Evolutionary conservation across 2,797 vertebrate genomes (phyloP), one percentile per base, ranked within the genome.

Genomic region (Allenopithecus nigroviridis): DNA sequence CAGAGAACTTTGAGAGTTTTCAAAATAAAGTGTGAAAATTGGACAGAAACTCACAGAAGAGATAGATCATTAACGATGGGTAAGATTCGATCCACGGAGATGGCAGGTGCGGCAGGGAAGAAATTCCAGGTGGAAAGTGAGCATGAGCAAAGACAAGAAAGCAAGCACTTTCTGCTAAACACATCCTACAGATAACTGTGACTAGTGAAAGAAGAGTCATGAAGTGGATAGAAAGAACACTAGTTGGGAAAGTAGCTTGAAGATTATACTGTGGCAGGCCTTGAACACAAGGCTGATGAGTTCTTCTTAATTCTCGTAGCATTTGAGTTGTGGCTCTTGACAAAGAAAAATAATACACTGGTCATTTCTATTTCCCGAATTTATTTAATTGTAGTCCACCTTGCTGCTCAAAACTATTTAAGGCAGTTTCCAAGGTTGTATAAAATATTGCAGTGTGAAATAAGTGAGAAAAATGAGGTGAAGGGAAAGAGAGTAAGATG

Each of bases 391-490:
- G 70, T 10, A 64, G 33, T 11, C n/a, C 39, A 55, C 1, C 46
- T 61, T 79, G 41, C 26, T 94, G 41, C 46, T n/a, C 0, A 10
- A 79, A 83, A 84, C 59, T 50, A 92, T 48, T 78, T 96, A 72
- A 95, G 43, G 48, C 61, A 93, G 74, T 55, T 86, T 91, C 33
- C 24, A 75, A 85, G 80, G 33, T n/a, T 74, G 5, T 48, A 43
- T n/a, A 76, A 93, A 91, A 83, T 30, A 76, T 8, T 39, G 55
- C 19, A 78, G 28, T 43, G 61, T 75, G 19, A 48, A 88, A 28
- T 53, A 78, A 85, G n/a, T 24, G 68, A 91, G 41, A 87, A 94
- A 84, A 94, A 74, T n/a, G 59, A 96, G 76, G n/a, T 22, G 5
- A 24, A 72, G 8, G 14, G 39, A 89, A 83, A n/a, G 50, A 70